A percentile compares a stretch with the other conserved stretches of the same genome.
These are phyloP conservation scores for Sinocyclocheilus rhinocerous DNA, from an alignment of 2,113 vertebrate genomes.

Conservation along the genomic window DNA sequence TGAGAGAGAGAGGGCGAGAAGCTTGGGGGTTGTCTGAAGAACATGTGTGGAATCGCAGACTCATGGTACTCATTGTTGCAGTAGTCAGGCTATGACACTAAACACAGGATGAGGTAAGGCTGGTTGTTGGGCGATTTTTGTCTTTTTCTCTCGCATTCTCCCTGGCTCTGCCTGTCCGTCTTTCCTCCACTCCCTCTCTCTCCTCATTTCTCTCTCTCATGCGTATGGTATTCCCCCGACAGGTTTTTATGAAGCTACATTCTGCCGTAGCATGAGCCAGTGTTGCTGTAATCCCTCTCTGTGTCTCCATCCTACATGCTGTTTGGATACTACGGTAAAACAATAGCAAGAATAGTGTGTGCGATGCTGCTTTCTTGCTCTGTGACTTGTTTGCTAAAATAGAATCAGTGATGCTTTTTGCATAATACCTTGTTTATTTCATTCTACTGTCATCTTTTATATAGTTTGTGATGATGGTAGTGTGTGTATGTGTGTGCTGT, in stretches of 20 bases:
- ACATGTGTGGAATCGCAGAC: constrained; percentile 22
- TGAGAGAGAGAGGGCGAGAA: background rate
- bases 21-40: constrained; percentile 22
- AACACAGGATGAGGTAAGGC: constrained; percentile 69
- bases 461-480: background rate
- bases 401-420: background rate
- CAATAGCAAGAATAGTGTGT: constrained; percentile 10
- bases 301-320: constrained; percentile 43
- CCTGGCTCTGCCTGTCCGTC: background rate
- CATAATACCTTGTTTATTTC: background rate
- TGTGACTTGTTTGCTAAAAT: background rate
- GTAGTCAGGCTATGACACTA: constrained; percentile 54
- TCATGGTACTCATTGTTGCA: constrained; percentile 67
- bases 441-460: background rate
- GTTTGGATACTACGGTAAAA: constrained; percentile 51
- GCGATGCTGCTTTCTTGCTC: constrained; percentile 15
- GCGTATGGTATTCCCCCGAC: constrained; percentile 27
- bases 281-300: constrained; percentile 38
- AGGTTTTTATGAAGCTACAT: constrained; percentile 27
- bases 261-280: constrained; percentile 48
- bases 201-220: constrained; percentile 1
- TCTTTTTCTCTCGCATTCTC: background rate
- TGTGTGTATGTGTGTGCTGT: constrained; percentile 7
- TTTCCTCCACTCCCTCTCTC: background rate
- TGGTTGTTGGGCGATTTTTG: background rate